Conservation (phyloP, 2,888 invertebrate genomes). For the Podotricha telesiphe region DNA sequence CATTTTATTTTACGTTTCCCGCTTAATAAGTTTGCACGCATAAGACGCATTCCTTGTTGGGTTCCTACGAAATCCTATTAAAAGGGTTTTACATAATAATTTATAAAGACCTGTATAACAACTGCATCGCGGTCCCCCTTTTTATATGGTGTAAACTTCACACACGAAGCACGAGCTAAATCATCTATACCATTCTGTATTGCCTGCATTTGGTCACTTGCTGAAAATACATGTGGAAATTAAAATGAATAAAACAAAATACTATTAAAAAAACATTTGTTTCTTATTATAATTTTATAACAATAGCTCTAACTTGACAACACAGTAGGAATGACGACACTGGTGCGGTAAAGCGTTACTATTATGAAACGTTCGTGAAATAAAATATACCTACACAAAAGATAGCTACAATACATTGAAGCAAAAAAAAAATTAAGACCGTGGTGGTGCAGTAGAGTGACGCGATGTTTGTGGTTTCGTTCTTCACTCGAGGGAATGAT, state of each 20-base stretch:
- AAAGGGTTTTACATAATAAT: no score
- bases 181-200: conserved; percentile 77
- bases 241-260: neutral
- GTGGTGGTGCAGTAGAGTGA: no score
- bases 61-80: no score
- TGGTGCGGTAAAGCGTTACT: conserved; percentile 26
- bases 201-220: conserved; percentile 70
- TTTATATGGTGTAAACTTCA: conserved; percentile 75
- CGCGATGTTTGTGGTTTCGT: no score
- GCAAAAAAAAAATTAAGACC: no score
- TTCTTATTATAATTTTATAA: conserved; percentile 30
- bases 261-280: conserved; percentile 8
- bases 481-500: no score
- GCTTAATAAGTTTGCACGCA: no score
- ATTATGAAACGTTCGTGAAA: conserved; percentile 7
- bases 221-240: conserved; percentile 51
- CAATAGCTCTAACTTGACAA: conserved; percentile 31
- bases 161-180: conserved; percentile 73
- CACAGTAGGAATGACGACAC: conserved; percentile 28
- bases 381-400: neutral
- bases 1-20: no score
- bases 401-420: neutral
- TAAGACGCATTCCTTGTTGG: no score
- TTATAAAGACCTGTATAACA: conserved; percentile 68
- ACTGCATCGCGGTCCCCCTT: conserved; percentile 77